phyloP scores from a whole-genome alignment of 2,113 vertebrate species.

The Chrysemys picta region DNA sequence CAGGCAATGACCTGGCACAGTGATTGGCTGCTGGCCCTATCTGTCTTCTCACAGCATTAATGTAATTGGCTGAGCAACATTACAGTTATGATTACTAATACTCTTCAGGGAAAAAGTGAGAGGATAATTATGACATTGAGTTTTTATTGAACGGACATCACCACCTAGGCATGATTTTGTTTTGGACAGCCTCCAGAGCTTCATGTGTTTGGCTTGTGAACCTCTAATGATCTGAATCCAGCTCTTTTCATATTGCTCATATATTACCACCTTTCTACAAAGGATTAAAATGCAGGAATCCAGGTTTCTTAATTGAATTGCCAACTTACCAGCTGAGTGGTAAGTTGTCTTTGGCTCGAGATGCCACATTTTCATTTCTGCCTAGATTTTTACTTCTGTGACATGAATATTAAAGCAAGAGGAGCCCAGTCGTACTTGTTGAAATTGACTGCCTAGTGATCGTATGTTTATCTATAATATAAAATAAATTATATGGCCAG shows the following conservation, averaged over 20 bases:
- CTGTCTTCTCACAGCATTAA: constrained; percentile 45
- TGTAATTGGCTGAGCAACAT: constrained; percentile 56
- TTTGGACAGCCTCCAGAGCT: constrained; percentile 77
- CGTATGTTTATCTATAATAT: constrained; percentile 9
- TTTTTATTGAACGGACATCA: constrained; percentile 78
- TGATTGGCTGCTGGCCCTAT: constrained; percentile 66
- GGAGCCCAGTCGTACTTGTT: constrained; percentile 15
- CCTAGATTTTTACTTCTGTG: constrained; percentile 70
- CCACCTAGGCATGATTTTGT: constrained; percentile 75
- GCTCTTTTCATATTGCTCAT: constrained; percentile 76
- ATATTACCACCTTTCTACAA: constrained; percentile 75
- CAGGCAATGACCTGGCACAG: constrained; percentile 57
- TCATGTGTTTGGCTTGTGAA: constrained; percentile 79
- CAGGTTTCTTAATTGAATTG: constrained; percentile 80
- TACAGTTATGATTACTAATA: constrained; percentile 44
- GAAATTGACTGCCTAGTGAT: constrained; percentile 18
- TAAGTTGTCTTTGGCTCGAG: constrained; percentile 81
- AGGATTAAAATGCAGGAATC: constrained; percentile 80
- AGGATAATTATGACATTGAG: constrained; percentile 75
- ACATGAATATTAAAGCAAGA: constrained; percentile 75
- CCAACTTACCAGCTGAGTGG: constrained; percentile 79
- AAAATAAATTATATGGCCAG: neutral
- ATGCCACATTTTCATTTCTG: constrained; percentile 78
- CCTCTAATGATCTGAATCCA: constrained; percentile 80
- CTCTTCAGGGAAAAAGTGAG: constrained; percentile 71